Evolutionary conservation across 2,113 vertebrate species (phyloP).

Genomic region (Xyliphius kryptos): DNA sequence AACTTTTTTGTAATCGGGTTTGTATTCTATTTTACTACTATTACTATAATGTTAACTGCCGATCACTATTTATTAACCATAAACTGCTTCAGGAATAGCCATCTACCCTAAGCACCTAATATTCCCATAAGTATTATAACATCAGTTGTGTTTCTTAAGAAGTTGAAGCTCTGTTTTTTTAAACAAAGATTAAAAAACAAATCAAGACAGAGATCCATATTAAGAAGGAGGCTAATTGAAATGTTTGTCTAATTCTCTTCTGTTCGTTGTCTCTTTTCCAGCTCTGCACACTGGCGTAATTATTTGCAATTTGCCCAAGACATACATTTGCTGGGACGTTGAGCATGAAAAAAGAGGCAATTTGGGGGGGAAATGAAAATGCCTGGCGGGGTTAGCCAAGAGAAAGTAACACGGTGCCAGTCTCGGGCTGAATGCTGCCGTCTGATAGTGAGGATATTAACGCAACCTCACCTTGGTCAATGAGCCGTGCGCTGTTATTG

Average conservation of each 20-base stretch:
- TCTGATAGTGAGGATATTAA: slow-evolving; percentile 86
- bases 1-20: too few species aligned
- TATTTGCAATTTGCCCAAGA: slow-evolving; percentile 99
- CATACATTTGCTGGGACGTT: slow-evolving; percentile 98
- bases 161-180: too few species aligned
- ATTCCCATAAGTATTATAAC: too few species aligned
- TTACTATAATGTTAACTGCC: too few species aligned
- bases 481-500: slow-evolving; percentile 58
- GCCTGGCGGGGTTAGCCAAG: slow-evolving; percentile 84
- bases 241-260: slow-evolving; percentile 92
- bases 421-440: slow-evolving; percentile 78
- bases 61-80: too few species aligned
- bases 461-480: slow-evolving; percentile 64
- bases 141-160: too few species aligned
- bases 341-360: slow-evolving; percentile 99
- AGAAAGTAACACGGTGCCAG: slow-evolving; percentile 87
- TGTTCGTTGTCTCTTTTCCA: slow-evolving; percentile 56
- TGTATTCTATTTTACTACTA: too few species aligned
- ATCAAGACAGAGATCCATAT: too few species aligned
- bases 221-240: slow-evolving; percentile 93
- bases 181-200: too few species aligned
- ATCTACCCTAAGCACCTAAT: too few species aligned
- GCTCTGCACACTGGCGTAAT: slow-evolving; percentile 94
- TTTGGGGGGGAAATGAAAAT: slow-evolving; percentile 97
- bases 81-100: too few species aligned